A percentile compares a stretch with the other conserved stretches of the same genome.
phyloP scores from a whole-genome alignment of 2,797 vertebrate genomes.

The Pipistrellus pipistrellus region DNA sequence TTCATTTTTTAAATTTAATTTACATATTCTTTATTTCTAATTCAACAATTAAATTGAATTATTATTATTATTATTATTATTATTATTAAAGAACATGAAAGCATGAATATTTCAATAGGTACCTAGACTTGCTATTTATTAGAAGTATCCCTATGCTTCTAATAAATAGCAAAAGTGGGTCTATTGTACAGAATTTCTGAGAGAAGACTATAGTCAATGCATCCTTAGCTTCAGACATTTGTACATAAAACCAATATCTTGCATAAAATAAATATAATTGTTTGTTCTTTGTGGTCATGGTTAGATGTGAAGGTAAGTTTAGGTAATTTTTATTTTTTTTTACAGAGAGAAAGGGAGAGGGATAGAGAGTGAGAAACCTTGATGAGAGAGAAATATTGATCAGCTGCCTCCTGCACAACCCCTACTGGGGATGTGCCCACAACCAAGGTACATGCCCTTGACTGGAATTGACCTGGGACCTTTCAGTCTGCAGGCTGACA shows the following conservation, averaged over 20 bases:
- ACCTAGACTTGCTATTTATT: background rate
- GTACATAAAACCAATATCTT: background rate
- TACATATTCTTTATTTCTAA: background rate
- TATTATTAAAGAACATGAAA: conserved; percentile 35
- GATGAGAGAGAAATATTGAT: too few species aligned
- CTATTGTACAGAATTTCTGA: background rate
- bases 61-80: background rate
- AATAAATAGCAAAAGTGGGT: background rate
- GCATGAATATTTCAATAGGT: background rate
- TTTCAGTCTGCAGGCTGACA: too few species aligned
- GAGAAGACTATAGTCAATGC: background rate
- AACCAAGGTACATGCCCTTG: too few species aligned
- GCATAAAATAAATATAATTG: background rate
- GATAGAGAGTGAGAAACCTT: too few species aligned
- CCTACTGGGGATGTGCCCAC: too few species aligned
- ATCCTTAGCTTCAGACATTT: background rate
- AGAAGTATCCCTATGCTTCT: background rate
- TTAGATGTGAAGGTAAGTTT: background rate
- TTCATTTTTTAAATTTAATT: background rate
- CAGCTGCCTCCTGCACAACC: too few species aligned
- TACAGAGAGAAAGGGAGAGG: too few species aligned
- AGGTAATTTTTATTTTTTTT: background rate
- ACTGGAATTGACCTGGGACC: too few species aligned
- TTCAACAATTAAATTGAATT: background rate
- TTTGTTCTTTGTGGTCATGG: background rate